A percentile compares a stretch with the other conserved stretches of the same genome.
Conservation (phyloP, 2,888 invertebrate genomes). For the Nymphalis polychloros region DNA sequence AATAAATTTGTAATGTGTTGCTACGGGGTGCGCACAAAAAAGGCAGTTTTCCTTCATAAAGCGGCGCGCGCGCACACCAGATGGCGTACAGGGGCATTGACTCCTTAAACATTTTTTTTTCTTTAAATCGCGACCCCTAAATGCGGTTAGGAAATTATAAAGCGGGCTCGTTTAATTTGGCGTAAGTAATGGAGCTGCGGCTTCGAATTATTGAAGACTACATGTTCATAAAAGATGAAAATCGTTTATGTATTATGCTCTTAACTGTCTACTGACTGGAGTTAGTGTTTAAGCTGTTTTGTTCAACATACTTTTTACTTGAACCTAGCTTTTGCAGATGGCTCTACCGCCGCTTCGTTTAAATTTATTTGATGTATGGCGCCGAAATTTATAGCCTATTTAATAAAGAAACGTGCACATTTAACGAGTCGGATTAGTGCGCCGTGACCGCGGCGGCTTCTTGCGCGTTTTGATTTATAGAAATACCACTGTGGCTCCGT, state of each 20-base stretch:
- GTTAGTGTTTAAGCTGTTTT: background rate
- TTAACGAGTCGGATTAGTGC: no score
- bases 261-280: conserved; percentile 6
- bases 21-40: conserved; percentile 58
- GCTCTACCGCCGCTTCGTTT: no score
- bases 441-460: no score
- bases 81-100: conserved; percentile 73
- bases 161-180: conserved; percentile 58
- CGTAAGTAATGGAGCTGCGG: conserved; percentile 60
- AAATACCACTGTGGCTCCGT: no score
- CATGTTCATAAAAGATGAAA: conserved; percentile 25
- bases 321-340: no score
- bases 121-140: conserved; percentile 72
- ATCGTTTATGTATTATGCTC: conserved; percentile 17
- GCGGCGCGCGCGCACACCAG: conserved; percentile 64
- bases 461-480: no score
- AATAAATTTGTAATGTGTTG: conserved; percentile 46
- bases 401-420: no score
- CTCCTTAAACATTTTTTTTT: conserved; percentile 66
- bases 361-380: no score
- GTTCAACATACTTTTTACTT: background rate
- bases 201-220: conserved; percentile 34
- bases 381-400: no score
- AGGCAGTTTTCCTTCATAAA: conserved; percentile 41
- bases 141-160: conserved; percentile 65